Evolutionary conservation across 2,888 invertebrate species (phyloP).

Genomic region (Phalangium opilio): DNA sequence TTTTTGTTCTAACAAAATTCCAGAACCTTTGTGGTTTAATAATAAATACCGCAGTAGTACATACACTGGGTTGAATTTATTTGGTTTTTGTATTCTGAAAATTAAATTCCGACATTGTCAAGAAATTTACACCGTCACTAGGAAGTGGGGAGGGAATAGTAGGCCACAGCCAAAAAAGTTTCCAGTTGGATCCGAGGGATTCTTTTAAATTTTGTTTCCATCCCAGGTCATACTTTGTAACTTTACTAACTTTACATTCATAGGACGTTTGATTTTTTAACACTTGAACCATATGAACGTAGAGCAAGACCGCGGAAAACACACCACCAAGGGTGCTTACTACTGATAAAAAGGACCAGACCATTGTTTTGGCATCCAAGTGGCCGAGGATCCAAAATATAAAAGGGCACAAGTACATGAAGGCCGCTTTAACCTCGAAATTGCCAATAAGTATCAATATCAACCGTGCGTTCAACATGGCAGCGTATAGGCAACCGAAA

Average conservation of each 20-base stretch:
- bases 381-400: conserved; percentile 28
- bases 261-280: conserved; percentile 29
- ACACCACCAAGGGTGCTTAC: conserved; percentile 25
- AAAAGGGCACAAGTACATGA: conserved; percentile 25
- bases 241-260: conserved; percentile 29
- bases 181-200: conserved; percentile 64
- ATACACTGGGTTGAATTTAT: too few relatives aligned
- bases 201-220: conserved; percentile 52
- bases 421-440: conserved; percentile 24
- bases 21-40: too few relatives aligned
- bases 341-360: conserved; percentile 25
- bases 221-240: conserved; percentile 51
- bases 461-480: conserved; percentile 29
- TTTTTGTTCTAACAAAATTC: too few relatives aligned
- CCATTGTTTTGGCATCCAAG: conserved; percentile 15
- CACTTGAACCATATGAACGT: conserved; percentile 24
- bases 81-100: neutral
- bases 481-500: conserved; percentile 27
- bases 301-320: conserved; percentile 24
- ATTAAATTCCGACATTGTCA: neutral
- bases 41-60: too few relatives aligned
- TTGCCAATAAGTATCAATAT: conserved; percentile 27
- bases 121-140: conserved; percentile 48
- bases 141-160: conserved; percentile 58
- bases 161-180: conserved; percentile 60